phyloP scores from a whole-genome alignment of 2,113 vertebrate species.

The Vicugna pacos region DNA sequence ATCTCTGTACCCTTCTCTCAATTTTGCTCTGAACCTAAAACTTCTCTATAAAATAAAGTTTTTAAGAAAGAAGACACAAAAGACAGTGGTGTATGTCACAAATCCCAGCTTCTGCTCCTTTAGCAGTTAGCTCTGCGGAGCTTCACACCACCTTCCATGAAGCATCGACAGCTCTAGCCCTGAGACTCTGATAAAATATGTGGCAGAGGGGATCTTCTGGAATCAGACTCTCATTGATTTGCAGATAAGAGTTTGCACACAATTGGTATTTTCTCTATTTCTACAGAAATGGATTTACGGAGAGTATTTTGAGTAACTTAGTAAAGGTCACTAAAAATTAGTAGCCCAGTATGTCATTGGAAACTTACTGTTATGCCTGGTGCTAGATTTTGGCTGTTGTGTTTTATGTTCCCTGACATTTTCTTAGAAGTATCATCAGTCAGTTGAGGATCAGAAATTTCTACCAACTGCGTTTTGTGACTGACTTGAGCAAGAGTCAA shows the following conservation, averaged over 20 bases:
- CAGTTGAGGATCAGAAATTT: background rate
- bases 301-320: background rate
- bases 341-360: background rate
- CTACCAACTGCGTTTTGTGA: background rate
- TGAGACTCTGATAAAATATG: background rate
- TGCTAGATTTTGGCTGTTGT: background rate
- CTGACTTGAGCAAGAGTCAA: background rate
- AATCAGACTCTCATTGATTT: background rate
- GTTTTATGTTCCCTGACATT: background rate
- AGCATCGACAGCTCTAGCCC: rapidly evolving
- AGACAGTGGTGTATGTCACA: background rate
- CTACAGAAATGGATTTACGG: constrained; percentile 16
- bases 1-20: background rate
- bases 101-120: background rate
- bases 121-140: background rate
- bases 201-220: background rate
- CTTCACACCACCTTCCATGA: background rate
- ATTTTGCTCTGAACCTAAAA: background rate
- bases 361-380: background rate
- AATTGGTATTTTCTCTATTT: background rate
- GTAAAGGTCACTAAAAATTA: constrained; percentile 37
- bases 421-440: constrained; percentile 8
- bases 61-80: background rate
- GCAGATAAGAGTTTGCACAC: background rate
- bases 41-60: background rate